phyloP scores from a whole-genome alignment of 2,888 invertebrate genomes.

The Steinernema hermaphroditum region DNA sequence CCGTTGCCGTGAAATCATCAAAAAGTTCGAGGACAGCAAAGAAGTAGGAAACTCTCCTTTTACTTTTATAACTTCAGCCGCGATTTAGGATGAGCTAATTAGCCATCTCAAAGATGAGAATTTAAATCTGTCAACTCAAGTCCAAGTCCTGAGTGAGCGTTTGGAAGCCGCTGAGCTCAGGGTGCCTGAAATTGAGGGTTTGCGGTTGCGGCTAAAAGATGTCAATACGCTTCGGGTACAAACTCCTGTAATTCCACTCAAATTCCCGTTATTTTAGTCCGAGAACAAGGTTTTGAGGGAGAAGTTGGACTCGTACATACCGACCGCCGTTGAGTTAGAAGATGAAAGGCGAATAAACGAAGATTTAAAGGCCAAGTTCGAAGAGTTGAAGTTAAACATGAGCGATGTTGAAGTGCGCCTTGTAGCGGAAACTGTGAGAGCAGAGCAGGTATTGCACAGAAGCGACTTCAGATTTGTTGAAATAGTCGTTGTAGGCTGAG shows the following conservation, averaged over 20 bases:
- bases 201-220: background rate
- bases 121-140: background rate
- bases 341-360: constrained; percentile 3
- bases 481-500: background rate
- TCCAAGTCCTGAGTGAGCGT: background rate
- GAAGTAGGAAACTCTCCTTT: background rate
- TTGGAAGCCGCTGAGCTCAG: background rate
- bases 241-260: no score
- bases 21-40: background rate
- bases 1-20: background rate
- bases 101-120: background rate
- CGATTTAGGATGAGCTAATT: background rate
- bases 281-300: constrained; percentile 20
- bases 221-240: background rate
- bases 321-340: constrained; percentile 4
- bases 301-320: background rate
- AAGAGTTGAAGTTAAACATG: background rate
- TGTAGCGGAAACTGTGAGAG: background rate
- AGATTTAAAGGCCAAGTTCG: constrained; percentile 1
- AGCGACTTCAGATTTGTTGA: no score
- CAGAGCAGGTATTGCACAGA: constrained; percentile 17
- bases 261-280: background rate
- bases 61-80: background rate
- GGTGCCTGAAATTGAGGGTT: background rate
- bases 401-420: background rate